A percentile compares a stretch with the other conserved stretches of the same genome.
These are phyloP conservation scores for Mormyrus hasselquistii DNA, from an alignment of 2,797 vertebrate genomes.

Conservation along the genomic window DNA sequence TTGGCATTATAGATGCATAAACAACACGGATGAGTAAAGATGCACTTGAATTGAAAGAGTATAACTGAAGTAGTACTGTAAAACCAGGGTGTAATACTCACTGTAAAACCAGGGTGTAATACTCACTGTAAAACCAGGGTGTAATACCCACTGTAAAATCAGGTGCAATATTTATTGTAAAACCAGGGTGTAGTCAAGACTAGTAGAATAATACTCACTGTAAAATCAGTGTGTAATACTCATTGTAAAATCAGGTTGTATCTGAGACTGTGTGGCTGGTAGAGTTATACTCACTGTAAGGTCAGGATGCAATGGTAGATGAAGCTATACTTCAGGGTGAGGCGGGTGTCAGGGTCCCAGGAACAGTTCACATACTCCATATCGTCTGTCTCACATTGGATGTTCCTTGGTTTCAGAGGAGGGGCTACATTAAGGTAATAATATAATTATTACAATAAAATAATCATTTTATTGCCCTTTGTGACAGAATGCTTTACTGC, in stretches of 20 bases:
- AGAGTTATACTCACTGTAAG: background rate
- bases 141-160: background rate
- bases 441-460: background rate
- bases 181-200: background rate
- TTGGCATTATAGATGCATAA: background rate
- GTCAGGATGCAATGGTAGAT: background rate
- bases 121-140: background rate
- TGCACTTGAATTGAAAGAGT: background rate
- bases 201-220: background rate
- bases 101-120: background rate
- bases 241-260: background rate
- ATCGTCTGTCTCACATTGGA: background rate
- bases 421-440: background rate
- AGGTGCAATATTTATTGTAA: background rate
- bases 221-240: background rate
- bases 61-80: background rate
- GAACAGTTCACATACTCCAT: background rate
- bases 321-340: background rate
- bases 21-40: background rate
- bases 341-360: background rate
- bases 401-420: slow-evolving; percentile 4
- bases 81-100: background rate
- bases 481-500: background rate
- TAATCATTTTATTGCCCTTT: background rate
- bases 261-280: background rate